A percentile compares a stretch with the other conserved stretches of the same genome.
Evolutionary conservation across 2,113 vertebrate species (phyloP).

Genomic region (Ptychochromis oligacanthus): DNA sequence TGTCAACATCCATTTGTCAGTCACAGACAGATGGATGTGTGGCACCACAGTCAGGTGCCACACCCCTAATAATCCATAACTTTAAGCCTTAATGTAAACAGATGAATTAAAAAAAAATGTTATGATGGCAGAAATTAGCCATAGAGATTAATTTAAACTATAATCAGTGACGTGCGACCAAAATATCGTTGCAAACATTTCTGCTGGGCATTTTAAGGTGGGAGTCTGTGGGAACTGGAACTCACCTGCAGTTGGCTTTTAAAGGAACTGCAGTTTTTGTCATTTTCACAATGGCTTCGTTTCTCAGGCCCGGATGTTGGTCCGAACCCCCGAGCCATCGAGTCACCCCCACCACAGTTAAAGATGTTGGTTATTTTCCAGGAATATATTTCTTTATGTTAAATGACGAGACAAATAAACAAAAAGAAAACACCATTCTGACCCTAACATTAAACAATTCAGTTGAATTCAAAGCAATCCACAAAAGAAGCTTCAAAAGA

Average conservation of each 20-base stretch:
- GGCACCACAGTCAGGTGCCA: too few species aligned
- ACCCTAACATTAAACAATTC: too few species aligned
- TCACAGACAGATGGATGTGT: too few species aligned
- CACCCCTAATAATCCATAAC: not conserved
- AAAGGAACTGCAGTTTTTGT: not conserved
- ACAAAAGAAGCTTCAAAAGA: not conserved
- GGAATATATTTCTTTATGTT: not conserved
- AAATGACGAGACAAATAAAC: not conserved
- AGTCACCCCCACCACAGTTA: not conserved
- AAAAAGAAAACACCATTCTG: not conserved
- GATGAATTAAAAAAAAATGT: not conserved
- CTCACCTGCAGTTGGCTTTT: not conserved
- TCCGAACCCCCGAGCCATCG: not conserved
- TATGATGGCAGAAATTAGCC: not conserved
- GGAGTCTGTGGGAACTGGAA: too few species aligned
- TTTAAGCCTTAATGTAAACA: not conserved
- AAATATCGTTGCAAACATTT: not conserved
- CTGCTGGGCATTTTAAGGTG: too few species aligned
- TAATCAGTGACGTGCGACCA: too few species aligned
- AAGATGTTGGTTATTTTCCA: not conserved
- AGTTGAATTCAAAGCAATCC: not conserved
- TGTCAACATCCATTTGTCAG: too few species aligned
- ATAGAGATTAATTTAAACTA: not conserved
- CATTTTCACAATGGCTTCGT: not conserved
- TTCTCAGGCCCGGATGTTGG: not conserved